Percentiles rank a stretch among this genome's conserved stretches.
Evolutionary conservation across 2,888 invertebrate genomes (phyloP).

Genomic region (Pachydiplax longipennis): DNA sequence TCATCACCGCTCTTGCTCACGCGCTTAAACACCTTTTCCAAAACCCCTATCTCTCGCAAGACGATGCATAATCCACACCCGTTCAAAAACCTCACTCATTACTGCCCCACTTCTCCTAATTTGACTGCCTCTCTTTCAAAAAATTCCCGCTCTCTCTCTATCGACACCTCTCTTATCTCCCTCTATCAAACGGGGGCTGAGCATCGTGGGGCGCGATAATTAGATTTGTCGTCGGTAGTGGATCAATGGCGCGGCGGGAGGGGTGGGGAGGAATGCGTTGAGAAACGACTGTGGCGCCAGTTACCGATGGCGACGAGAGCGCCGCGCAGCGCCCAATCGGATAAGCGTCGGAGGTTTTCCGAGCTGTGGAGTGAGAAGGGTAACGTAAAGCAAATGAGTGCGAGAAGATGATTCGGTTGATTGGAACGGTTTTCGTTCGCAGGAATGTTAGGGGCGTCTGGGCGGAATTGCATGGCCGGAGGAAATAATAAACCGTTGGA

Average conservation of each 20-base stretch:
- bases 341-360: neutral
- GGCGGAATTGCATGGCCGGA: neutral
- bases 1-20: neutral
- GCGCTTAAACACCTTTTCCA: neutral
- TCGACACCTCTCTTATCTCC: neutral
- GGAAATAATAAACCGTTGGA: neutral
- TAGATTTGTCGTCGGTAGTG: constrained; percentile 44
- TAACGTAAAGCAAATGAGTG: neutral
- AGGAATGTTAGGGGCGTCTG: neutral
- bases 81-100: neutral
- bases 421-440: neutral
- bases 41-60: neutral
- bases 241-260: constrained; percentile 19
- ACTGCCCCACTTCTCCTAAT: neutral
- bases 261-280: neutral
- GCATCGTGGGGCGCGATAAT: constrained; percentile 29
- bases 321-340: constrained; percentile 3
- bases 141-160: neutral
- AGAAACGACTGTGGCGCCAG: constrained; percentile 33
- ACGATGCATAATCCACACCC: neutral
- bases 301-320: constrained; percentile 22
- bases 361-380: neutral
- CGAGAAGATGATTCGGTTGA: neutral
- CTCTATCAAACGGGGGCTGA: neutral
- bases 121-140: neutral